Evolutionary conservation across 2,113 vertebrate species (phyloP).

Genomic region (Pantherophis guttatus): DNA sequence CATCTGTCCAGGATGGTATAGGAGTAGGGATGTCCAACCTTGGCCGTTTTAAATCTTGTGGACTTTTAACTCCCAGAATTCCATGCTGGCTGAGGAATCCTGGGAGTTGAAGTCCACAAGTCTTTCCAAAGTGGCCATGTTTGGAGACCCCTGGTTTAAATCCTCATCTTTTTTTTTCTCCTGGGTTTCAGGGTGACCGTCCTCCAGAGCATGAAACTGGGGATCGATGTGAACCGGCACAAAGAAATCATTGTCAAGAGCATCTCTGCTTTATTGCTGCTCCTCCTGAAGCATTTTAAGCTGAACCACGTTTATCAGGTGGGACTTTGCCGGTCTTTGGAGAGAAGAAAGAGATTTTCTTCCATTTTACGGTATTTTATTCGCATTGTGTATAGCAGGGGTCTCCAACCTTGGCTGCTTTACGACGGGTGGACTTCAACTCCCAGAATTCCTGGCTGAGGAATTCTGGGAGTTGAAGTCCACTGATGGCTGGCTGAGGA

Average conservation of each 20-base stretch:
- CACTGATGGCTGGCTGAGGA: no score
- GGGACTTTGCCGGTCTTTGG: not conserved
- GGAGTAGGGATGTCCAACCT: no score
- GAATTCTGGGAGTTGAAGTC: no score
- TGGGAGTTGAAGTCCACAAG: not conserved
- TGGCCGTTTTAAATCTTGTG: not conserved
- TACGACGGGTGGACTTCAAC: no score
- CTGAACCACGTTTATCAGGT: slow-evolving; percentile 98
- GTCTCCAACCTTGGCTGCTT: no score
- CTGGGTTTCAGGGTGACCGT: slow-evolving; percentile 81
- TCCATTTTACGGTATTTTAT: no score
- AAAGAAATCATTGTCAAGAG: slow-evolving; percentile 98
- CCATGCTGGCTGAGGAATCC: not conserved
- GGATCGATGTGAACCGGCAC: slow-evolving; percentile 94
- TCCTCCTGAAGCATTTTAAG: slow-evolving; percentile 95
- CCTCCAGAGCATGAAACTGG: slow-evolving; percentile 97
- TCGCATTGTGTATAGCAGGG: no score
- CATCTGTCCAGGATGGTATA: no score
- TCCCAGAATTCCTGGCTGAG: no score
- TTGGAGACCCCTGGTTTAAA: not conserved
- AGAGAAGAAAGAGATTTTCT: not conserved
- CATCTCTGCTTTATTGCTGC: slow-evolving; percentile 86
- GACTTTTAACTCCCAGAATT: not conserved
- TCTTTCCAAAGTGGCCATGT: not conserved
- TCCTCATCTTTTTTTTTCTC: not conserved